phyloP scores from a whole-genome alignment of 2,888 invertebrate species.

The Cyclophora albipunctata region DNA sequence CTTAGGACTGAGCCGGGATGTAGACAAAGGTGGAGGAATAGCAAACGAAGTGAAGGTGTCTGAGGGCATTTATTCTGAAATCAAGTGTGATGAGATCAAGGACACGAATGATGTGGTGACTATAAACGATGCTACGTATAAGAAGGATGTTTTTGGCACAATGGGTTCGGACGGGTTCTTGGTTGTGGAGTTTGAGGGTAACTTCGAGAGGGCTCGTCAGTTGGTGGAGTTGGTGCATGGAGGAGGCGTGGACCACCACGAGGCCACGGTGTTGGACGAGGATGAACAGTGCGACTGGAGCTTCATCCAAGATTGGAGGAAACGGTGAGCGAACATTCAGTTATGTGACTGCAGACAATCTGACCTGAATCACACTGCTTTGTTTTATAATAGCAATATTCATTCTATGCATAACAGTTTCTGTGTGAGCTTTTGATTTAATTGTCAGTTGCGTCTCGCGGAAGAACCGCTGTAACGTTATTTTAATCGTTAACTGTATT shows the following conservation, averaged over 20 bases:
- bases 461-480: constrained; percentile 26
- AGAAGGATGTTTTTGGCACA: constrained; percentile 57
- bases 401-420: constrained; percentile 30
- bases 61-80: constrained; percentile 67
- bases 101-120: constrained; percentile 39
- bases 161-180: constrained; percentile 72
- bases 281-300: constrained; percentile 81
- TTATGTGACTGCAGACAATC: constrained; percentile 28
- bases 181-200: constrained; percentile 77
- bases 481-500: constrained; percentile 9
- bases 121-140: constrained; percentile 60
- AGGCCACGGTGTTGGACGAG: constrained; percentile 62
- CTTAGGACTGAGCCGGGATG: constrained; percentile 43
- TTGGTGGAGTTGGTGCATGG: constrained; percentile 76
- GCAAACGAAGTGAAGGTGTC: constrained; percentile 50
- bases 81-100: constrained; percentile 40
- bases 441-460: constrained; percentile 47
- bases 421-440: constrained; percentile 37
- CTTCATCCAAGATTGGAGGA: constrained; percentile 83
- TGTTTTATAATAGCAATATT: constrained; percentile 40
- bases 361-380: constrained; percentile 43
- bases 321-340: constrained; percentile 68
- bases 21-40: constrained; percentile 51
- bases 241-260: constrained; percentile 54
- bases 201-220: constrained; percentile 75